These are phyloP conservation scores for Drosophila bocki DNA, from an alignment of 1,140 invertebrate genomes.

Conservation along the genomic window DNA sequence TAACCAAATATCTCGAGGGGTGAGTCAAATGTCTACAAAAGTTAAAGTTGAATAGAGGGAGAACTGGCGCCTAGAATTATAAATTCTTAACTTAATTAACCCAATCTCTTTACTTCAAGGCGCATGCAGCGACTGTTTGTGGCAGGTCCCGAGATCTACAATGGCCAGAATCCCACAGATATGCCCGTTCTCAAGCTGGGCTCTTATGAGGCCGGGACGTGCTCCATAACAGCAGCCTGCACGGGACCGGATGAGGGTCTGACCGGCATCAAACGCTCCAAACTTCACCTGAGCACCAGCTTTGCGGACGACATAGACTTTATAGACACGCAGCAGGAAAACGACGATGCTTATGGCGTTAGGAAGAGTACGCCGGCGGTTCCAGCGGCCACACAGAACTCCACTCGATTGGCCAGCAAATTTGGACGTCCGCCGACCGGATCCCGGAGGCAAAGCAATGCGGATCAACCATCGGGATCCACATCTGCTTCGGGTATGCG, in stretches of 20 bases:
- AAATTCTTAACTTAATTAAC: neutral
- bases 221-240: slow-evolving; percentile 88
- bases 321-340: slow-evolving; percentile 89
- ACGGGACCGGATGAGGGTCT: slow-evolving; percentile 92
- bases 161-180: slow-evolving; percentile 89
- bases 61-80: neutral
- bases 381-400: slow-evolving; percentile 22
- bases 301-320: slow-evolving; percentile 90
- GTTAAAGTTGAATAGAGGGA: too few species aligned
- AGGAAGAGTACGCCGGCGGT: slow-evolving; percentile 75
- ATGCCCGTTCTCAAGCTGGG: slow-evolving; percentile 87
- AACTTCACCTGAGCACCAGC: slow-evolving; percentile 88
- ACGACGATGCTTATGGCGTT: slow-evolving; percentile 85
- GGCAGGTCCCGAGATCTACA: slow-evolving; percentile 87
- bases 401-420: slow-evolving; percentile 64
- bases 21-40: slow-evolving; percentile 81
- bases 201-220: slow-evolving; percentile 86
- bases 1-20: slow-evolving; percentile 91
- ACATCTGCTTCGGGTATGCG: slow-evolving; percentile 59
- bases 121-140: slow-evolving; percentile 77
- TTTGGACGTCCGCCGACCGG: slow-evolving; percentile 45
- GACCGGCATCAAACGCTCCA: slow-evolving; percentile 89
- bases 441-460: slow-evolving; percentile 61
- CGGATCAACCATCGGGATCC: slow-evolving; percentile 50
- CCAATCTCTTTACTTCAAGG: slow-evolving; percentile 22